Conservation (phyloP, 1,140 invertebrate genomes). For the Psilanteris sp. region DNA sequence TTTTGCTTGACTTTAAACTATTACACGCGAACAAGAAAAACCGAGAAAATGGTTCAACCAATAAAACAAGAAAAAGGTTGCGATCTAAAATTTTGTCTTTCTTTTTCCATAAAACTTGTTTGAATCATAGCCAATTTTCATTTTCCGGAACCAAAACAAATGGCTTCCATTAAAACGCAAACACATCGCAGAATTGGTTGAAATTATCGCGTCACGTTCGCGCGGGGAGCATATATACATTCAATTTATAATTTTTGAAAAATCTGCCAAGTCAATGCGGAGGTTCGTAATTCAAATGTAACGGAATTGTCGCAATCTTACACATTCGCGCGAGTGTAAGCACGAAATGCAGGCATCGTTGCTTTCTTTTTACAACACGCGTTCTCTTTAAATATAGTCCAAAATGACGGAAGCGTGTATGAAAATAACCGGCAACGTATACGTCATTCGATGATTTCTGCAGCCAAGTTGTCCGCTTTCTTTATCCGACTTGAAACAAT, state of each 20-base stretch:
- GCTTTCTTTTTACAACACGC: slow-evolving; percentile 29
- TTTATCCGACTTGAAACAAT: slow-evolving; percentile 49
- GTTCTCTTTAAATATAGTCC: slow-evolving; percentile 48
- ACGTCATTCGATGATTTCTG: slow-evolving; percentile 46
- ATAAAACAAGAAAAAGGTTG: too few relatives aligned
- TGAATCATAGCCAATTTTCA: too few relatives aligned
- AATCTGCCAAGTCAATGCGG: too few relatives aligned
- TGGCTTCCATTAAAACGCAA: too few relatives aligned
- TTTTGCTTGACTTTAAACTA: too few relatives aligned
- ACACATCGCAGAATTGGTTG: too few relatives aligned
- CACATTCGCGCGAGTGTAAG: slow-evolving; percentile 7
- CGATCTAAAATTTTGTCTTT: too few relatives aligned
- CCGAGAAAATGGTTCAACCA: too few relatives aligned
- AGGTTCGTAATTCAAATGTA: slow-evolving; percentile 7
- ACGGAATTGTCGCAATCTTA: slow-evolving; percentile 27
- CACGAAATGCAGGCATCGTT: slow-evolving; percentile 18
- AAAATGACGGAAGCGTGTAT: slow-evolving; percentile 53
- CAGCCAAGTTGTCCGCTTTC: slow-evolving; percentile 45
- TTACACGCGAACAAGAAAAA: too few relatives aligned
- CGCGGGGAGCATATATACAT: not conserved
- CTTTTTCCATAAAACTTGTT: too few relatives aligned
- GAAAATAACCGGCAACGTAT: slow-evolving; percentile 59
- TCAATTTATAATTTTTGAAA: slow-evolving; percentile 27
- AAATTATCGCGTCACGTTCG: too few relatives aligned
- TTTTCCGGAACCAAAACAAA: too few relatives aligned